phyloP scores from a whole-genome alignment of 2,113 vertebrate species.

The Ophiodon elongatus region DNA sequence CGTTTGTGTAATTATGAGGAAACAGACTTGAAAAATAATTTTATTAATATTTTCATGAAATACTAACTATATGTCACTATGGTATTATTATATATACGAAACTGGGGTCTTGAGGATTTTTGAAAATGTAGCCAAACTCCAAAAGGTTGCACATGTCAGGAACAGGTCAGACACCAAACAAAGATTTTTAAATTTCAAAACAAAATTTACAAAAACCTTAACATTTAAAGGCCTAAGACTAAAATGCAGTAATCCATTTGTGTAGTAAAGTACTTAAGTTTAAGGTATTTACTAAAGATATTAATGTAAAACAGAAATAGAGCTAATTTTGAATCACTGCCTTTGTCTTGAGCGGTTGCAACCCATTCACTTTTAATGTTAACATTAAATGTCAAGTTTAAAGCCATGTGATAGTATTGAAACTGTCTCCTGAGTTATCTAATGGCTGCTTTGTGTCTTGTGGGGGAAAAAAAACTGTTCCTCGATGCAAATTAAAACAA shows the following conservation, averaged over 20 bases:
- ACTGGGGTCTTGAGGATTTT: too few relatives aligned
- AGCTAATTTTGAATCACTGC: background rate
- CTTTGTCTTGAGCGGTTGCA: background rate
- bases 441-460: background rate
- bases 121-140: background rate
- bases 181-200: background rate
- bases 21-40: background rate
- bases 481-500: background rate
- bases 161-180: background rate
- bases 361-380: too few relatives aligned
- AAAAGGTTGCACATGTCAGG: background rate
- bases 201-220: background rate
- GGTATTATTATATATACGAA: background rate
- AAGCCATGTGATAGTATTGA: background rate
- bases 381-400: background rate
- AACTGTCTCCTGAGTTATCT: background rate
- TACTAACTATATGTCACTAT: background rate
- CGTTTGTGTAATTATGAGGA: background rate
- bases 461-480: background rate
- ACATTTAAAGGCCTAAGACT: background rate
- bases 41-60: background rate
- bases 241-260: background rate
- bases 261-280: background rate
- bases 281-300: background rate
- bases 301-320: slow-evolving; percentile 29